These are phyloP conservation scores for Myotis davidii DNA, from an alignment of 2,113 vertebrate genomes.

Conservation along the genomic window DNA sequence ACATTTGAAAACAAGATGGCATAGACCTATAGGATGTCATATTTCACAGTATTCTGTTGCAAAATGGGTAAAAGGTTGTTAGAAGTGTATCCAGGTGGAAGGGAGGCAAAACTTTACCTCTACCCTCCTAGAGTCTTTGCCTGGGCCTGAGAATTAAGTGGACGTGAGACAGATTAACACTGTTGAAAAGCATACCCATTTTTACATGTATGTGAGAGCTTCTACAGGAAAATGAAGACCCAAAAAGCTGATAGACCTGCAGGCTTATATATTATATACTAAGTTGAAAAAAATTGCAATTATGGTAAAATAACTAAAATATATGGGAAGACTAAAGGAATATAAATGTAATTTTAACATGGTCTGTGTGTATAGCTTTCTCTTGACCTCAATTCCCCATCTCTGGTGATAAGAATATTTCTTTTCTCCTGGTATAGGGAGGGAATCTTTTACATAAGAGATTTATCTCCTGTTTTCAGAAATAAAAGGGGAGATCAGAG, in stretches of 20 bases:
- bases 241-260: not conserved
- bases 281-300: not conserved
- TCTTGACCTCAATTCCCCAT: not conserved
- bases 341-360: not conserved
- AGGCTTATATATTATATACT: not conserved
- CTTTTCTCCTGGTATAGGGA: not conserved
- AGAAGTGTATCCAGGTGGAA: not conserved
- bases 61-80: not conserved
- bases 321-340: not conserved
- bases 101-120: not conserved
- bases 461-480: not conserved
- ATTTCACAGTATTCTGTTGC: not conserved
- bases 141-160: not conserved
- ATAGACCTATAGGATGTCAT: not conserved
- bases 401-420: not conserved
- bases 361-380: not conserved
- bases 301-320: not conserved
- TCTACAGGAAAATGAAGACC: not conserved
- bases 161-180: not conserved
- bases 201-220: not conserved
- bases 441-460: not conserved
- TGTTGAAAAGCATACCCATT: not conserved
- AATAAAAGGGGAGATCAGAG: not conserved
- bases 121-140: not conserved
- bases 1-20: not conserved